Evolutionary conservation across 2,113 vertebrate species (phyloP).

Genomic region (Menidia beryllina): DNA sequence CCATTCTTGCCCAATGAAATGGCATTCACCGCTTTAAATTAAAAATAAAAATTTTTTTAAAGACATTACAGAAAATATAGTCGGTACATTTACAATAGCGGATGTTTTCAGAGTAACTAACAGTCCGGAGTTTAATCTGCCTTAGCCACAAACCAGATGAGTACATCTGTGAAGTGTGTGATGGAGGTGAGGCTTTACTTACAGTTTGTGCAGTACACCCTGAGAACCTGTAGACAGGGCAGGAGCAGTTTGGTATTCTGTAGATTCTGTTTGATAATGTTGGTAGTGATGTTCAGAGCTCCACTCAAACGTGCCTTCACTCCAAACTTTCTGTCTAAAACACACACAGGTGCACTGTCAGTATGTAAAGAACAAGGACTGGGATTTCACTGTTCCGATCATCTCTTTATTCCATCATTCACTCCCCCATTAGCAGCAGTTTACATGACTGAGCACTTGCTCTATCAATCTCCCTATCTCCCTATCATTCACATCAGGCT

Average conservation of each 20-base stretch:
- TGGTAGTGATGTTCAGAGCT: conserved; percentile 88
- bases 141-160: not conserved
- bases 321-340: conserved; percentile 95
- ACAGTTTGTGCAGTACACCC: conserved; percentile 93
- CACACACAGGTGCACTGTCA: conserved; percentile 42
- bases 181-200: conserved; percentile 73
- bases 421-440: not conserved
- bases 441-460: not conserved
- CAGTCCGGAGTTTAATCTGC: not conserved
- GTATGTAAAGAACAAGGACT: not conserved
- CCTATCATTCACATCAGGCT: not conserved
- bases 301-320: conserved; percentile 94
- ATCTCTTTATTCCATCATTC: not conserved
- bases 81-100: not conserved
- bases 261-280: conserved; percentile 92
- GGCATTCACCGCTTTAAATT: conserved; percentile 90
- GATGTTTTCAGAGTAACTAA: too few species aligned
- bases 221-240: conserved; percentile 94
- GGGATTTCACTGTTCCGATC: not conserved
- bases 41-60: conserved; percentile 1
- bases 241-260: conserved; percentile 90
- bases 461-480: too few species aligned
- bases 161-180: not conserved
- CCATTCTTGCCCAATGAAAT: conserved; percentile 95
- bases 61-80: not conserved